Evolutionary conservation across 2,797 vertebrate genomes (phyloP).

Genomic region (Ctenopoma multispine): DNA sequence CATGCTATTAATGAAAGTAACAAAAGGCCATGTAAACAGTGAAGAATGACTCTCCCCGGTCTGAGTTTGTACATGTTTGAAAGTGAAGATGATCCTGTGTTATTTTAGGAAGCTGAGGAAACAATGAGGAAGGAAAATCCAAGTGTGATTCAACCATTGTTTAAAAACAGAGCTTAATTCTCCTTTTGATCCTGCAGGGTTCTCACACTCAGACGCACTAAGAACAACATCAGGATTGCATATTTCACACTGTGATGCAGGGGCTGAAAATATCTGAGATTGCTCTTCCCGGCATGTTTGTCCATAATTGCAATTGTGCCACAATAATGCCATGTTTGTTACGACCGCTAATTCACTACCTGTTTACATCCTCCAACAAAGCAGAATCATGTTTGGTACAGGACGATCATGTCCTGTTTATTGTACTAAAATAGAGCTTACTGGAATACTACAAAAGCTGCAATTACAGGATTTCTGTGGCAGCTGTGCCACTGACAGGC

Average conservation of each 20-base stretch:
- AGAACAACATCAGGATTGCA: slow-evolving; percentile 24
- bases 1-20: slow-evolving; percentile 5
- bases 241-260: slow-evolving; percentile 42
- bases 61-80: background rate
- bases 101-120: slow-evolving; percentile 38
- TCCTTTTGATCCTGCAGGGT: slow-evolving; percentile 50
- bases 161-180: slow-evolving; percentile 49
- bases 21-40: background rate
- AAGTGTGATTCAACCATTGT: slow-evolving; percentile 45
- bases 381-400: slow-evolving; percentile 16
- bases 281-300: slow-evolving; percentile 57
- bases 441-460: slow-evolving; percentile 37
- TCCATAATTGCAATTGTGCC: slow-evolving; percentile 22
- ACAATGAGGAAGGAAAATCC: slow-evolving; percentile 46
- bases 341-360: slow-evolving; percentile 60
- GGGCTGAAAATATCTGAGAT: slow-evolving; percentile 49
- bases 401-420: slow-evolving; percentile 58
- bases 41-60: background rate
- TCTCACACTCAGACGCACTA: slow-evolving; percentile 56
- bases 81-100: slow-evolving; percentile 16
- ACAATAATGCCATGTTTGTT: slow-evolving; percentile 63
- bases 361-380: slow-evolving; percentile 68
- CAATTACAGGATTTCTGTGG: slow-evolving; percentile 15
- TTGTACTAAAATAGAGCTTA: slow-evolving; percentile 45
- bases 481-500: slow-evolving; percentile 2